Evolutionary conservation across 2,888 invertebrate species (phyloP), one percentile per base, ranked within the genome.

Genomic region (Acleris literana): DNA sequence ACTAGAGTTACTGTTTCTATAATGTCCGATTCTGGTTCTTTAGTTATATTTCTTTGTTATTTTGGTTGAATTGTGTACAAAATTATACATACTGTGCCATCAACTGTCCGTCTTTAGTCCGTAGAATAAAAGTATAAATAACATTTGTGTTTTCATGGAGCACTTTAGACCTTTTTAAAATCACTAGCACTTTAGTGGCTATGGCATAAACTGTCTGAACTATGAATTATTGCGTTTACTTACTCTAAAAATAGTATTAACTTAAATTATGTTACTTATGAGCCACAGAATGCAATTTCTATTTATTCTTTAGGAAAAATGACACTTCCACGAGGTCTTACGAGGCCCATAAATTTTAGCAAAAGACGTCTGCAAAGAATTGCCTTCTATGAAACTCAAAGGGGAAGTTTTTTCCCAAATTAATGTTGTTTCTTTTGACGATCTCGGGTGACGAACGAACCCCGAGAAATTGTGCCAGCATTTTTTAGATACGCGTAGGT

Each of bases 361-460:
- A 55, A 59, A 58, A 59, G 49, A 49, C 49, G 49, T 20, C 55
- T 65, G 65, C 55, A 49, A 60, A 60, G 60, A 65, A 60, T 65
- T 65, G 65, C 65, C 60, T 43, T 44, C 65, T 60, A 55, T 60
- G 65, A 60, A 60, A 56, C 60, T 60, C 59, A 65, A 65, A 65
- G 60, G 64, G 64, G 43, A 65, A 33, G 18, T 64, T 65, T 58
- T 55, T 65, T 33, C 20, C 49, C 44, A 60, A 65, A 65, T 61
- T 65, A 65, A 65, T 61, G 65, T 51, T 65, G 55, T 56, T 65
- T 55, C 65, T 60, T 64, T 60, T 65, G 60, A 65, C 44, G 43
- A 49, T 43, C 22, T n/a, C 20, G 39, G 7, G 54, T 55, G 60
- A 56, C 55, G 65, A 55, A 46, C 55, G 55, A 39, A 39, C 39